A percentile compares a stretch with the other conserved stretches of the same genome.
Conservation (phyloP, 2,113 vertebrate genomes). For the Callaeas wilsoni region DNA sequence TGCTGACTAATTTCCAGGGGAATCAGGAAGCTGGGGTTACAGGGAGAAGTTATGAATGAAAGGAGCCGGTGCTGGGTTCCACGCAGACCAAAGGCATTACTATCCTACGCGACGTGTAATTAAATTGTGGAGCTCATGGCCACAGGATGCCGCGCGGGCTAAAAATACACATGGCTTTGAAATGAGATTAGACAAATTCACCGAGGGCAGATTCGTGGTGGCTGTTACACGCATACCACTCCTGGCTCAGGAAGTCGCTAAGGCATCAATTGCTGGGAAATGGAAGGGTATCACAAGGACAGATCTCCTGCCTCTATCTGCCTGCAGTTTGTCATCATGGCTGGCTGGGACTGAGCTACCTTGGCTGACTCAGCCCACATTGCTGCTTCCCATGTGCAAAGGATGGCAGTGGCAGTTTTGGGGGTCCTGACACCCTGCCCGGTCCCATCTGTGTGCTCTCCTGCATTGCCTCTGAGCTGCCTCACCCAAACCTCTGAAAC, state of each 20-base stretch:
- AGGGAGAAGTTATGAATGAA: conserved; percentile 51
- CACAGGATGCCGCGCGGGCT: background rate
- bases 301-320: background rate
- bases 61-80: background rate
- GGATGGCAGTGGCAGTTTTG: background rate
- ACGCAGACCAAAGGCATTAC: background rate
- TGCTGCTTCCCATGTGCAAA: background rate
- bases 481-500: background rate
- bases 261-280: background rate
- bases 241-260: background rate
- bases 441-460: accelerated
- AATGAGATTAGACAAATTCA: conserved; percentile 36
- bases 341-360: background rate
- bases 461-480: background rate
- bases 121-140: conserved; percentile 1
- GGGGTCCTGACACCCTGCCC: background rate
- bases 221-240: background rate
- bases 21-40: conserved; percentile 52
- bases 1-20: conserved; percentile 28
- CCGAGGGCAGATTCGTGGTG: background rate
- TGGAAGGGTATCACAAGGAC: background rate
- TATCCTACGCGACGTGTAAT: background rate
- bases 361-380: background rate
- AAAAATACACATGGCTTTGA: conserved; percentile 39
- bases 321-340: background rate